These are phyloP conservation scores for Chaetodon trifascialis DNA, from an alignment of 2,113 vertebrate genomes.

Conservation along the genomic window DNA sequence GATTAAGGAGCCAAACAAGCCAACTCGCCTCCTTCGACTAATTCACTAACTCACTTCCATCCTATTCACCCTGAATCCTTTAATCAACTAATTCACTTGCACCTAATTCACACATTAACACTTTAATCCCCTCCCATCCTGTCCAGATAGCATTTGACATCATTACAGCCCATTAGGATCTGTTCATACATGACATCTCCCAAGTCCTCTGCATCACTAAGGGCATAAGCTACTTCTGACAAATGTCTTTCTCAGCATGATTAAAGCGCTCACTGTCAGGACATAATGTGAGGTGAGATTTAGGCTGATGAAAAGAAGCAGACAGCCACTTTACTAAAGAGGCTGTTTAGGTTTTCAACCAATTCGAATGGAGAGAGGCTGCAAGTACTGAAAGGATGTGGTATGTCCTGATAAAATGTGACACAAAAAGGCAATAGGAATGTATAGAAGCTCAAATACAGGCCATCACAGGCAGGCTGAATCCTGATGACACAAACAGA, in stretches of 20 bases:
- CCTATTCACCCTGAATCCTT: conserved; percentile 6
- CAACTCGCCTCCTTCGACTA: not conserved
- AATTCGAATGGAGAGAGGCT: not conserved
- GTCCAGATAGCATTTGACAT: conserved; percentile 3
- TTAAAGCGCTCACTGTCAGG: conserved; percentile 26
- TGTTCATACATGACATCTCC: conserved; percentile 45
- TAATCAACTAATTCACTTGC: conserved; percentile 46
- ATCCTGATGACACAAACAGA: not conserved
- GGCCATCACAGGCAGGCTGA: not conserved
- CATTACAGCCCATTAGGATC: conserved; percentile 35
- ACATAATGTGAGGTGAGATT: conserved; percentile 4
- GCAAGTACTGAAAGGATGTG: not conserved
- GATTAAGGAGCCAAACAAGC: conserved; percentile 15
- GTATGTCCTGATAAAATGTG: not conserved
- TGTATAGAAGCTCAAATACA: not conserved
- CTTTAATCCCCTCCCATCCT: conserved; percentile 51
- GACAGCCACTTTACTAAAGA: conserved; percentile 10
- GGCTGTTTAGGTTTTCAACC: not conserved
- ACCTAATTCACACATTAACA: conserved; percentile 13
- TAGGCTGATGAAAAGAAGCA: conserved; percentile 16
- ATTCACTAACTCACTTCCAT: conserved; percentile 41
- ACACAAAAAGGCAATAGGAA: not conserved
- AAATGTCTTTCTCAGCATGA: conserved; percentile 27
- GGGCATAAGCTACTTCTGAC: not conserved
- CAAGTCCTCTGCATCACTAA: conserved; percentile 7